These are phyloP conservation scores for Embidobia sp. DNA, from an alignment of 2,888 invertebrate genomes.

Conservation along the genomic window DNA sequence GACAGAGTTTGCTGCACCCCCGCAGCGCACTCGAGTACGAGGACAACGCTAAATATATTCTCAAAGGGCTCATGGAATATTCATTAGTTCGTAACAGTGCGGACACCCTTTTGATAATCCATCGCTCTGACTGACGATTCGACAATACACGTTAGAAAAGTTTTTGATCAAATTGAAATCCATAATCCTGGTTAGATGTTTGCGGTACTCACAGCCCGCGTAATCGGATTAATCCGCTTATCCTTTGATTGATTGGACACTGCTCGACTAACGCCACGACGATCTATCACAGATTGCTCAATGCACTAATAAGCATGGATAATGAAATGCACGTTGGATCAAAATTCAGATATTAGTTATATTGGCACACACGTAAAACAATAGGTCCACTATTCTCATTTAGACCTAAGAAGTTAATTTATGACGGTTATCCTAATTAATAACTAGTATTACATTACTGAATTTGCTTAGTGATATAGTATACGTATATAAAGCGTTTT, in stretches of 20 bases:
- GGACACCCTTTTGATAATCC: slow-evolving; percentile 54
- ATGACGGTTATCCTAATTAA: slow-evolving; percentile 10
- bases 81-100: slow-evolving; percentile 23
- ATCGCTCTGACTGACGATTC: slow-evolving; percentile 22
- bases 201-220: slow-evolving; percentile 67
- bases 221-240: slow-evolving; percentile 76
- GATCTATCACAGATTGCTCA: slow-evolving; percentile 74
- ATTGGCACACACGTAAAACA: slow-evolving; percentile 19
- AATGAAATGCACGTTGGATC: slow-evolving; percentile 69
- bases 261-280: slow-evolving; percentile 66
- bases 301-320: slow-evolving; percentile 72
- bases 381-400: slow-evolving; percentile 3
- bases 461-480: too few relatives aligned
- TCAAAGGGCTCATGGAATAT: slow-evolving; percentile 58
- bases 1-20: slow-evolving; percentile 38
- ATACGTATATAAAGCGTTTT: too few relatives aligned
- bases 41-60: slow-evolving; percentile 50
- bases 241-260: slow-evolving; percentile 75
- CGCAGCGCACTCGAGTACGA: slow-evolving; percentile 19
- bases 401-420: slow-evolving; percentile 26
- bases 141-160: slow-evolving; percentile 66
- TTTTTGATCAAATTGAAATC: slow-evolving; percentile 73
- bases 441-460: too few relatives aligned
- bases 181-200: slow-evolving; percentile 72
- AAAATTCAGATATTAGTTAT: slow-evolving; percentile 40